These are phyloP conservation scores for Andrena fulva DNA, from an alignment of 2,888 invertebrate species.

Conservation along the genomic window DNA sequence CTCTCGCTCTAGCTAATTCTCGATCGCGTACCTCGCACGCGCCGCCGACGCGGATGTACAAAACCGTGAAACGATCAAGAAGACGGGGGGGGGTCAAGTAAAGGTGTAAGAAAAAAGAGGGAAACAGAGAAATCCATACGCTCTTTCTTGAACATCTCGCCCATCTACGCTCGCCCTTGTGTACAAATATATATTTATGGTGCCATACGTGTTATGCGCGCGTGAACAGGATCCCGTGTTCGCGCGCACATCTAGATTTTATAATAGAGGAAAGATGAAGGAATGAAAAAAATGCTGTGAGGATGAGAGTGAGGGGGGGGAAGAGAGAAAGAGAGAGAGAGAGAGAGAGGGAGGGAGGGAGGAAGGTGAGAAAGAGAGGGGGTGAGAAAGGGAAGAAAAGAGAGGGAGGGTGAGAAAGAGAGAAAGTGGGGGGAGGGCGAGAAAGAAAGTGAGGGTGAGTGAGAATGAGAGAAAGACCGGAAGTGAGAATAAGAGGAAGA, in stretches of 20 bases:
- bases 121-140: constrained; percentile 18
- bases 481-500: neutral
- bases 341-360: neutral
- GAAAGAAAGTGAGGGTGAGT: no score
- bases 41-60: neutral
- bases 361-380: no score
- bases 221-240: constrained; percentile 41
- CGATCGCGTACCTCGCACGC: constrained; percentile 6
- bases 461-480: constrained; percentile 9
- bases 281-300: neutral
- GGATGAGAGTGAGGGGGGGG: neutral
- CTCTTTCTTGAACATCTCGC: constrained; percentile 56
- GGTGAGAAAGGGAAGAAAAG: no score
- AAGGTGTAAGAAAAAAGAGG: neutral
- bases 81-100: no score
- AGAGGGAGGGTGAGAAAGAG: no score
- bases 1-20: constrained; percentile 1
- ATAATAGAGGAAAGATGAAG: constrained; percentile 43
- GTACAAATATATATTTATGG: constrained; percentile 68
- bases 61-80: constrained; percentile 2
- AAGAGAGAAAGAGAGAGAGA: constrained; percentile 16
- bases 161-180: constrained; percentile 59
- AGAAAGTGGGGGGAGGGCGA: no score
- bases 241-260: constrained; percentile 63
- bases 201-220: constrained; percentile 58